Evolutionary conservation across 2,113 vertebrate genomes (phyloP).

Genomic region (Piaya cayana): DNA sequence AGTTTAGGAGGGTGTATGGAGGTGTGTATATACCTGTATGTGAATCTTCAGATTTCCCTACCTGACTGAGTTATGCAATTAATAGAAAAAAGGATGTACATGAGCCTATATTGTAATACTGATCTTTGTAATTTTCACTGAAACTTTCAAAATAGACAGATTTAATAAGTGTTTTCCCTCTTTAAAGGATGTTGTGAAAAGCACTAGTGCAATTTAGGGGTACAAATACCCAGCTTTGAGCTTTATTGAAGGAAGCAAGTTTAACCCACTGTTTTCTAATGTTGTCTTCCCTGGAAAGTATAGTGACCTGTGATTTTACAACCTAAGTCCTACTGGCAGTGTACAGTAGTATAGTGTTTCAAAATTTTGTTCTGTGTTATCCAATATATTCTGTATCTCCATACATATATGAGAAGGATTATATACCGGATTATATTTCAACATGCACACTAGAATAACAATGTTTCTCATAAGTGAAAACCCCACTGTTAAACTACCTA

Average conservation of each 20-base stretch:
- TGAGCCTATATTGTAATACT: not conserved
- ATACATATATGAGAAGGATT: not conserved
- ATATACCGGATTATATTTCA: not conserved
- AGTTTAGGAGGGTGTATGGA: not conserved
- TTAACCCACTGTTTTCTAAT: not conserved
- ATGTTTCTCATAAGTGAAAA: not conserved
- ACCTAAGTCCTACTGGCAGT: not conserved
- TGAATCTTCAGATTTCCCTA: not conserved
- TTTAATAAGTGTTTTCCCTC: not conserved
- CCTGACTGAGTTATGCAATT: not conserved
- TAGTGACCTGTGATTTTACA: not conserved
- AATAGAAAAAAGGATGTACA: not conserved
- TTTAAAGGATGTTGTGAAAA: not conserved
- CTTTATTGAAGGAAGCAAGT: not conserved
- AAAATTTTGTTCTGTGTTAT: not conserved
- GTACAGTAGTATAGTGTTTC: not conserved
- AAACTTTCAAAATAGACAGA: not conserved
- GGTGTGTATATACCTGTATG: not conserved
- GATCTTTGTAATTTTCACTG: not conserved
- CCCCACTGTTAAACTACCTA: not conserved
- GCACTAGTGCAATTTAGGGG: not conserved
- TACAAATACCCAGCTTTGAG: not conserved
- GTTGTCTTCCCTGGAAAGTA: fast-evolving
- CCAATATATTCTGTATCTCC: not conserved
- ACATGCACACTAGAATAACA: not conserved